Conservation (phyloP, 2,888 invertebrate species). For the Pediacus dermestoides region DNA sequence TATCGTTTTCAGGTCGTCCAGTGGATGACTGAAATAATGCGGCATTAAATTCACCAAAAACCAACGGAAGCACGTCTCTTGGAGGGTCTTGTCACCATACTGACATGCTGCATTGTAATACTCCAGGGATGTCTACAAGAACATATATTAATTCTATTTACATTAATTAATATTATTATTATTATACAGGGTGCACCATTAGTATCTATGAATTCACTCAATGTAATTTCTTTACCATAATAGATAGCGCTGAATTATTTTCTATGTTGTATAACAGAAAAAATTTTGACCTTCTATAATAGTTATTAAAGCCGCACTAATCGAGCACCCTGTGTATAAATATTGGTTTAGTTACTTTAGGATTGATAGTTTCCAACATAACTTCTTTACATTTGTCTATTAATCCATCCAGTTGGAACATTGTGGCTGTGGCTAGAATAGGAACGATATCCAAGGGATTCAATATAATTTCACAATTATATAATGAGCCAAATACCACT, state of each 20-base stretch:
- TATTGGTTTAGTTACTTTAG: conserved; percentile 46
- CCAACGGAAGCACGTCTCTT: conserved; percentile 65
- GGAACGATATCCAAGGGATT: conserved; percentile 65
- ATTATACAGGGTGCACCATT: too few relatives aligned
- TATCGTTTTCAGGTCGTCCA: conserved; percentile 58
- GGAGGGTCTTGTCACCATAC: conserved; percentile 63
- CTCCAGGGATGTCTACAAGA: conserved; percentile 59
- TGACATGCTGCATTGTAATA: conserved; percentile 67
- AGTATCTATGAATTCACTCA: too few relatives aligned
- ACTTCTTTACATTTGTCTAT: conserved; percentile 71
- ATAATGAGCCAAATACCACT: conserved; percentile 71
- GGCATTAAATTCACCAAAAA: conserved; percentile 65
- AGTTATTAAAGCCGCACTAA: too few relatives aligned
- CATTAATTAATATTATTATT: background rate
- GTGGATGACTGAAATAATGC: conserved; percentile 55
- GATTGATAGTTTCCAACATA: conserved; percentile 72
- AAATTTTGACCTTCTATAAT: too few relatives aligned
- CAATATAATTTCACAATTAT: conserved; percentile 69
- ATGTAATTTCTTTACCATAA: too few relatives aligned
- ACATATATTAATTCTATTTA: conserved; percentile 5
- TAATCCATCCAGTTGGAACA: conserved; percentile 68
- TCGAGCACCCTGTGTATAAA: background rate
- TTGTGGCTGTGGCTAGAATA: conserved; percentile 68
- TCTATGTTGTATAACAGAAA: too few relatives aligned
- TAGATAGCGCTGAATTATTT: too few relatives aligned